A percentile compares a stretch with the other conserved stretches of the same genome.
Conservation (phyloP, 1,140 invertebrate genomes). For the Nebria ingens region DNA sequence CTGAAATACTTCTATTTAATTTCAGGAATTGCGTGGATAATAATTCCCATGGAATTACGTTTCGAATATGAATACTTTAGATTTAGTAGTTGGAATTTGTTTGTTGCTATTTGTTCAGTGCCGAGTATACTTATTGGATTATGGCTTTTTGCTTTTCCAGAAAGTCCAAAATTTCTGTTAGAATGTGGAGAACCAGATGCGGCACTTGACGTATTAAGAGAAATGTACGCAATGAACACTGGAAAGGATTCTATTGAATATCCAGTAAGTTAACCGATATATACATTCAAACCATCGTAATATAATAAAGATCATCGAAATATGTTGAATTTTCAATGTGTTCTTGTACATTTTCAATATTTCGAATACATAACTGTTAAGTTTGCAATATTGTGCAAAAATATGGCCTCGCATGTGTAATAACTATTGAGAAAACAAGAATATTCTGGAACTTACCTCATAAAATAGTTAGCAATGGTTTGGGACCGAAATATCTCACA, state of each 20-base stretch:
- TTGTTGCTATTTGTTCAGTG: conserved; percentile 54
- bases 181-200: conserved; percentile 63
- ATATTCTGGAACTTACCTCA: too few relatives aligned
- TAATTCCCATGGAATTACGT: conserved; percentile 53
- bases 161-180: conserved; percentile 76
- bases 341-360: too few relatives aligned
- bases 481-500: too few relatives aligned
- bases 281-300: conserved; percentile 6
- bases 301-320: conserved; percentile 8
- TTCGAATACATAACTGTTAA: conserved; percentile 1
- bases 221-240: conserved; percentile 60
- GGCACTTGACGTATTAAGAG: conserved; percentile 53
- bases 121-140: conserved; percentile 51
- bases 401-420: too few relatives aligned
- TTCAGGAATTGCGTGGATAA: conserved; percentile 58
- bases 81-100: conserved; percentile 66
- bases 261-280: conserved; percentile 44
- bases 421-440: too few relatives aligned
- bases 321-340: conserved; percentile 6
- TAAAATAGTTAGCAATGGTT: too few relatives aligned
- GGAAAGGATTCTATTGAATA: conserved; percentile 52
- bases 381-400: too few relatives aligned
- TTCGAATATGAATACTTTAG: conserved; percentile 44
- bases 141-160: conserved; percentile 66
- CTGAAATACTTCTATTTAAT: conserved; percentile 18